Base-by-base conservation (phyloP, 2,113 vertebrate genomes). In the Sminthopsis crassicaudata region DNA sequence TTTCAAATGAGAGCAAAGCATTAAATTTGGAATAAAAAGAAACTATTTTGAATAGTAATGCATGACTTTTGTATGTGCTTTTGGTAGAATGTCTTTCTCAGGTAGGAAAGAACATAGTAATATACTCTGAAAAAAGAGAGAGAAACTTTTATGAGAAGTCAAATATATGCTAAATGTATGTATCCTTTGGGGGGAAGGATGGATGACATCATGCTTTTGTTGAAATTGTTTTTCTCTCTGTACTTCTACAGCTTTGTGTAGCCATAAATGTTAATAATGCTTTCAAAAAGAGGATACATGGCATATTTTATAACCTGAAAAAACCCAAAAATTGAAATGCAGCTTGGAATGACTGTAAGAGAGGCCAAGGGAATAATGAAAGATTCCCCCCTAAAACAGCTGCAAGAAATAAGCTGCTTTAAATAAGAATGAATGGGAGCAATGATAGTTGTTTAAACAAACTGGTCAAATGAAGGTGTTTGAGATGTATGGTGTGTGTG, bases 371-470 rank as follows among this genome's bases (percentile, higher is more conserved):
- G 95, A 96, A 94, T 53, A 97, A 96, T 97, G 97, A 84, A 84
- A 19, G 7, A 97, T 96, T 92, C 93, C 23, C 94, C 91, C 93
- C 50, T 1, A 42, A 48, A 98, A 92, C 90, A 98, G 95, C 95
- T 97, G 89, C 53, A 84, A 48, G 67, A 94, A 98, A 95, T 93
- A 98, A 98, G 97, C 95, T 98, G 90, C 93, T 98, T 98, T 96
- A 97, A 97, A 97, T 98, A 96, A 97, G 93, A 96, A 95, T 84
- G 95, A 96, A 97, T 92, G 96, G 92, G 94, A 96, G 88, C 93
- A 95, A 95, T 95, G 96, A 92, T 96, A 96, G 88, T 91, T 97
- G 2, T 96, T 96, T 91, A 88, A 96, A 22, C 2, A 57, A 96
- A 89, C 90, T 94, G 94, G 96, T 67, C 90, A 96, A 97, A 96